phyloP scores from a whole-genome alignment of 2,113 vertebrate species.

The Irena cyanogastra region DNA sequence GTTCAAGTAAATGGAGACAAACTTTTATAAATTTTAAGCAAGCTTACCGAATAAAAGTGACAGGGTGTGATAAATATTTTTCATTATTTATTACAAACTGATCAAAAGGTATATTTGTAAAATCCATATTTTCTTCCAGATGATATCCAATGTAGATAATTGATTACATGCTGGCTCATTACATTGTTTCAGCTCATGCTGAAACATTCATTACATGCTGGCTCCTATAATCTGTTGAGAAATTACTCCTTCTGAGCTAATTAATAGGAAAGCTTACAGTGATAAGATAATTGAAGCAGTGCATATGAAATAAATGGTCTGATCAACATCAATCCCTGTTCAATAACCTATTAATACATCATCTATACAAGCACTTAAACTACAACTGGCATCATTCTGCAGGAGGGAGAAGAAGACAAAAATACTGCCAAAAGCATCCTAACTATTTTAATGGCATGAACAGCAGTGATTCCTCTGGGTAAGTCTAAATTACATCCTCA shows the following conservation, averaged over 20 bases:
- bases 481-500: neutral
- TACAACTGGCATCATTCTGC: neutral
- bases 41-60: neutral
- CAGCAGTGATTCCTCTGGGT: neutral
- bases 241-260: neutral
- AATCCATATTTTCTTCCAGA: neutral
- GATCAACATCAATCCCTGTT: neutral
- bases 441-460: neutral
- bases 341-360: neutral
- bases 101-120: neutral
- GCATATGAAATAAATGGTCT: neutral
- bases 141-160: neutral
- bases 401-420: neutral
- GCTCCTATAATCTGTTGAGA: neutral
- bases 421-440: neutral
- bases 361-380: neutral
- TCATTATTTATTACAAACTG: neutral
- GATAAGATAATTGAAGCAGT: neutral
- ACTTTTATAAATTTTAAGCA: neutral
- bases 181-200: no score
- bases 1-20: neutral
- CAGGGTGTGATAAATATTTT: neutral
- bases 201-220: neutral
- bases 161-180: neutral
- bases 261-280: neutral